Conservation (phyloP, 2,113 vertebrate species). For the Callocephalon fimbriatum region DNA sequence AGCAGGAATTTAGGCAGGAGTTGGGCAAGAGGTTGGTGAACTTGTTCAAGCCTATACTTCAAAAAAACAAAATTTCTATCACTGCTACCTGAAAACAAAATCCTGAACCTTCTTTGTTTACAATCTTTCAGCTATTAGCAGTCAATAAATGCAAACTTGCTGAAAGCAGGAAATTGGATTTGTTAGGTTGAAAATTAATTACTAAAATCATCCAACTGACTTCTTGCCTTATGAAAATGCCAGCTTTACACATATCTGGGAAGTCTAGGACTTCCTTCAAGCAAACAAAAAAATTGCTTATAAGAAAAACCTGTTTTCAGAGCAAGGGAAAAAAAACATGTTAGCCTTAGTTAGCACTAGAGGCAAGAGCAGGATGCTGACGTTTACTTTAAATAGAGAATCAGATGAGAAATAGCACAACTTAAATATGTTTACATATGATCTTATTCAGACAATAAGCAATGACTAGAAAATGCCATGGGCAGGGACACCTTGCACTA, state of each 20-base stretch:
- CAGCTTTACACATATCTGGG: neutral
- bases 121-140: neutral
- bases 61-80: neutral
- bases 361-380: constrained; percentile 2
- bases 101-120: neutral
- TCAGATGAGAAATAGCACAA: constrained; percentile 21
- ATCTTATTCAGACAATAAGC: neutral
- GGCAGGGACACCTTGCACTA: neutral
- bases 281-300: neutral
- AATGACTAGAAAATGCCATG: neutral
- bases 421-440: constrained; percentile 3
- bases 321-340: neutral
- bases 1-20: neutral
- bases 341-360: neutral
- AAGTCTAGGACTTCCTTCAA: constrained; percentile 4
- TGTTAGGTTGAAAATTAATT: neutral
- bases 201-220: neutral
- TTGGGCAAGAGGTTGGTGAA: neutral
- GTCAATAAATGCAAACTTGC: neutral
- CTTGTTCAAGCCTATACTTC: neutral
- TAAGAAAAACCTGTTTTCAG: neutral
- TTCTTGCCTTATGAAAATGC: constrained; percentile 14
- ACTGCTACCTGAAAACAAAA: neutral
- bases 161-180: neutral
- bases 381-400: constrained; percentile 21